A percentile compares a stretch with the other conserved stretches of the same genome.
These are phyloP conservation scores for Cichladusa arquata DNA, from an alignment of 2,113 vertebrate species.

Conservation along the genomic window DNA sequence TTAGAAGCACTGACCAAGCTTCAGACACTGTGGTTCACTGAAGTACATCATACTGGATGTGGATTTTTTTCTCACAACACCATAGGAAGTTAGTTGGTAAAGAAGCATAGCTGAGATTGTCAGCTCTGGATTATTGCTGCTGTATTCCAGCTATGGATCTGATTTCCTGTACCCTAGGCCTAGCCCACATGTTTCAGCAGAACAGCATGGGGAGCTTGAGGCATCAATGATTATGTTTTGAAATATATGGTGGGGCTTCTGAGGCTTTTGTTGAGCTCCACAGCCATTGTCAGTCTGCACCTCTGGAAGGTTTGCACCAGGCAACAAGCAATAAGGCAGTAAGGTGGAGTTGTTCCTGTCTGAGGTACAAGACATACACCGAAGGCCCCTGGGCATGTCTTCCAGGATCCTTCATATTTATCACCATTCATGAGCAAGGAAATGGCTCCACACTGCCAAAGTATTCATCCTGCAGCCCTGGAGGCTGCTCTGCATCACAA, in stretches of 20 bases:
- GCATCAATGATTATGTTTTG: fast-evolving
- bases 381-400: not conserved
- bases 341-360: not conserved
- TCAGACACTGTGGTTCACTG: not conserved
- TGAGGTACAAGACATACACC: not conserved
- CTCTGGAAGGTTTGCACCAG: not conserved
- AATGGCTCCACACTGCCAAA: not conserved
- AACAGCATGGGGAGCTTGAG: not conserved
- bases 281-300: not conserved
- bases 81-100: not conserved
- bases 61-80: not conserved
- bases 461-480: not conserved
- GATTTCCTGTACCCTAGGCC: not conserved
- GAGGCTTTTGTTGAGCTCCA: not conserved
- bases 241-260: not conserved
- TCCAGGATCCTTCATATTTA: not conserved
- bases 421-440: not conserved
- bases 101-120: not conserved
- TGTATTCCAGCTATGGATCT: not conserved
- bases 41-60: not conserved
- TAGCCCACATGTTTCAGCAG: not conserved
- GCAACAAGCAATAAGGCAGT: not conserved
- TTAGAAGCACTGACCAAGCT: not conserved
- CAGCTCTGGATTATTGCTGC: not conserved
- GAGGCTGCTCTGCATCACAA: not conserved